Conservation (phyloP, 2,888 invertebrate species). For the Ceriagrion tenellum region DNA sequence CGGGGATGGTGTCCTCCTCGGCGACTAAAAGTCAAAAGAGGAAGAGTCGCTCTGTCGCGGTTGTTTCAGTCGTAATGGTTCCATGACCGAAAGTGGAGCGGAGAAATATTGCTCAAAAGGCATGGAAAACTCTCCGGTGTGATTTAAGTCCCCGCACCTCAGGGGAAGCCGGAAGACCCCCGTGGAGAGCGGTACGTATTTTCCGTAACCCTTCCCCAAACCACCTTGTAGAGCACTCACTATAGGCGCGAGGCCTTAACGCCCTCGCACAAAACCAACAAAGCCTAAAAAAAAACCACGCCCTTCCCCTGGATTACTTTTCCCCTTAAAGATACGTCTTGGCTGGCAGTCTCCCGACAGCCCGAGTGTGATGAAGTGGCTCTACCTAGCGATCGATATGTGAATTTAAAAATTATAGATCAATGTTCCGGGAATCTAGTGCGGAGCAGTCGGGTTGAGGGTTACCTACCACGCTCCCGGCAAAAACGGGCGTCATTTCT, state of each 20-base stretch:
- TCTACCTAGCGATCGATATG: background rate
- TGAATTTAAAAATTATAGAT: background rate
- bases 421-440: background rate
- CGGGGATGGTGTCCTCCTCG: background rate
- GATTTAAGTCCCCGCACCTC: background rate
- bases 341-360: background rate
- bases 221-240: background rate
- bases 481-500: background rate
- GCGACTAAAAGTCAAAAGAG: background rate
- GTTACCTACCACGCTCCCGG: background rate
- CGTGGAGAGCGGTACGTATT: background rate
- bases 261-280: slow-evolving; percentile 19
- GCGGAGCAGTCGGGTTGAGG: background rate
- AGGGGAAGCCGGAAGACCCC: background rate
- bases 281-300: background rate
- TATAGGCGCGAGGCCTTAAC: background rate
- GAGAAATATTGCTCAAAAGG: slow-evolving; percentile 17
- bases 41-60: background rate
- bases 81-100: background rate
- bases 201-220: background rate
- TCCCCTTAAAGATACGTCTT: background rate
- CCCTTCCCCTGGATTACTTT: background rate
- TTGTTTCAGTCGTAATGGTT: background rate
- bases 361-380: background rate
- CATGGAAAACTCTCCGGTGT: background rate